Base-by-base conservation (phyloP, 2,888 invertebrate genomes). In the Dryococelus australis region DNA sequence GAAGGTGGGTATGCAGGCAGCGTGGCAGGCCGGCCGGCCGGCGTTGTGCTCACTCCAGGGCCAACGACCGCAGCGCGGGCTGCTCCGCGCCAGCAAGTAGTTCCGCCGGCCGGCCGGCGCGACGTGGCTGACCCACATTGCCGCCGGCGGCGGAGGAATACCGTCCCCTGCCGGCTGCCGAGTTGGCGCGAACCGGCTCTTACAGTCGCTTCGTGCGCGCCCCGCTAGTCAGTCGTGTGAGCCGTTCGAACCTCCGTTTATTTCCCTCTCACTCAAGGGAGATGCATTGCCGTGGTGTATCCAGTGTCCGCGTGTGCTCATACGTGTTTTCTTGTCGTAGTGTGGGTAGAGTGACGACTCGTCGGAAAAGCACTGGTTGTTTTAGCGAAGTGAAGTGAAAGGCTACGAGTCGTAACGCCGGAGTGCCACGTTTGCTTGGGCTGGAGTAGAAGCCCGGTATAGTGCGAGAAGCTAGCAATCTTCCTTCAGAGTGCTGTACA, bases 281-380 rank as follows among this genome's bases (percentile, higher is more conserved):
- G 24, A 65, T 65, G 65, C 20, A 65, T 65, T 65, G 65, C 65
- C 65, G 65, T 65, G 65, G 65, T 65, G 65, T 65, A 65, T 20
- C 65, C 65, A 65, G 65, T 65, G 65, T 65, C 16, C 65, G 65
- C 65, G 65, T 65, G 65, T 65, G 65, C 5, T 65, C 65, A 16
- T 65, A 65, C 65, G 65, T 65, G 65, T 65, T 65, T 20, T 65
- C 13, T 24, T 20, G 65, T 20, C 65, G 65, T 16, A 65, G 65
- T 65, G 65, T 65, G 10, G 65, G 65, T 16, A 65, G 65, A 65
- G 65, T 65, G 65, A 65, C 65, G 65, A 65, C 65, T 65, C 65
- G 65, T 65, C 65, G 65, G 65, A 65, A 65, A 65, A 65, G 65
- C 65, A 65, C 65, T 65, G 65, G 20, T 65, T 65, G 65, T 65